These are phyloP conservation scores for Heliocidaris tuberculata DNA, from an alignment of 35 echinoderm and acorn worm species.

Conservation along the genomic window DNA sequence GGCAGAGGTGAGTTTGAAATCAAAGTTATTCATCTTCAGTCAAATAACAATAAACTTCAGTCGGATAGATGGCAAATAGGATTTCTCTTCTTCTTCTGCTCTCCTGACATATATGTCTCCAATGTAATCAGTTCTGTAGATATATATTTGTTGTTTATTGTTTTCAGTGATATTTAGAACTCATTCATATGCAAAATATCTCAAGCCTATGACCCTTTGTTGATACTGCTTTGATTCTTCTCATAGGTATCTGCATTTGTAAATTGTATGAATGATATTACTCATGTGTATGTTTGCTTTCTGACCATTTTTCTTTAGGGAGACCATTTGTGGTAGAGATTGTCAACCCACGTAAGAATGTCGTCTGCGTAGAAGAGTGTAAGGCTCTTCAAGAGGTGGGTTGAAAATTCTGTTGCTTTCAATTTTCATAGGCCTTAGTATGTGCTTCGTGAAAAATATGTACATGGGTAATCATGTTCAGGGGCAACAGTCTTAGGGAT, in stretches of 20 bases:
- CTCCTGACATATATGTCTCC: too few relatives aligned
- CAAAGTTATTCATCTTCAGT: neutral
- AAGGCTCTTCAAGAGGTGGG: slow-evolving; percentile 79
- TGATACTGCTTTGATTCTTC: too few relatives aligned
- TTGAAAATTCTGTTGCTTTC: neutral
- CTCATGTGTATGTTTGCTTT: neutral
- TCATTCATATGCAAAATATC: neutral
- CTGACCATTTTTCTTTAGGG: slow-evolving; percentile 66
- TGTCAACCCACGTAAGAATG: slow-evolving; percentile 55
- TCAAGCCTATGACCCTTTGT: neutral
- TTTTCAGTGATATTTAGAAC: neutral
- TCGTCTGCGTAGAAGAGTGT: slow-evolving; percentile 58
- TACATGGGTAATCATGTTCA: too few relatives aligned
- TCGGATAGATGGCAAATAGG: too few relatives aligned
- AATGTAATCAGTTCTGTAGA: too few relatives aligned
- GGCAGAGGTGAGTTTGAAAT: slow-evolving; percentile 72
- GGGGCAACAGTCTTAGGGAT: too few relatives aligned
- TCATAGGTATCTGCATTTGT: too few relatives aligned
- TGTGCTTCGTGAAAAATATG: too few relatives aligned
- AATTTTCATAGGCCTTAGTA: neutral
- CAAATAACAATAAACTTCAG: neutral
- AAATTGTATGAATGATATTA: too few relatives aligned
- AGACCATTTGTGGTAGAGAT: slow-evolving; percentile 90
- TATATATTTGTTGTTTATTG: too few relatives aligned
- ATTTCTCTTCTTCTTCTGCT: too few relatives aligned